A percentile compares a stretch with the other conserved stretches of the same genome.
These are phyloP conservation scores for Microcebus ravelobensis DNA, from an alignment of 2,113 vertebrate species.

Conservation along the genomic window DNA sequence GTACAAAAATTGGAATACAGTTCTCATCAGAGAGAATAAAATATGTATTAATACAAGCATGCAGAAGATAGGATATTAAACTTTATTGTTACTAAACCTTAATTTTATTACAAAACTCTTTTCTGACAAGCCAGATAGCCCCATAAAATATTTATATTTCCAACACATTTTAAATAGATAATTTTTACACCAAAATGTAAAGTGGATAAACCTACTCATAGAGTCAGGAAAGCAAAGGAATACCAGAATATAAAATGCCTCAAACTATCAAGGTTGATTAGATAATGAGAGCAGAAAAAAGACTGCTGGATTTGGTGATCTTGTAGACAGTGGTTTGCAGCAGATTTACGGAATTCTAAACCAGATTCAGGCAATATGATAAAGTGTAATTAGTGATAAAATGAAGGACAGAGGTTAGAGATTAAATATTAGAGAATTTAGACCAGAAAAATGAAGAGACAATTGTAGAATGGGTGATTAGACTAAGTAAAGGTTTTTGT, in stretches of 20 bases:
- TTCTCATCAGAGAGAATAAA: background rate
- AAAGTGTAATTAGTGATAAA: background rate
- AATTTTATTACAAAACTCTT: conserved; percentile 12
- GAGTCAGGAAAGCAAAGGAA: background rate
- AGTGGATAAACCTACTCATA: background rate
- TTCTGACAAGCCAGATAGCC: background rate
- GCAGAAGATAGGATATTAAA: background rate
- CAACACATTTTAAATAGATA: background rate
- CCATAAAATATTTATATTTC: background rate
- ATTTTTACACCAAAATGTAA: background rate
- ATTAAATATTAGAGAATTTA: background rate
- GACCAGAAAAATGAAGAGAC: background rate
- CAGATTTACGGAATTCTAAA: background rate
- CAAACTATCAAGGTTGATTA: background rate
- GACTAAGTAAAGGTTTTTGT: background rate
- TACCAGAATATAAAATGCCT: background rate
- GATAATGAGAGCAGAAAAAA: background rate
- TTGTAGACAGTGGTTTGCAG: background rate
- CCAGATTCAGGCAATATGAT: background rate
- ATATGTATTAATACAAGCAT: background rate
- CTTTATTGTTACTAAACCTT: background rate
- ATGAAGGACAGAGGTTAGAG: background rate
- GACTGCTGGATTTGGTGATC: background rate
- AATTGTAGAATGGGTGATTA: background rate
- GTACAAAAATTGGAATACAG: background rate